Evolutionary conservation across 2,888 invertebrate genomes (phyloP).

Genomic region (Odontocolon sp.): DNA sequence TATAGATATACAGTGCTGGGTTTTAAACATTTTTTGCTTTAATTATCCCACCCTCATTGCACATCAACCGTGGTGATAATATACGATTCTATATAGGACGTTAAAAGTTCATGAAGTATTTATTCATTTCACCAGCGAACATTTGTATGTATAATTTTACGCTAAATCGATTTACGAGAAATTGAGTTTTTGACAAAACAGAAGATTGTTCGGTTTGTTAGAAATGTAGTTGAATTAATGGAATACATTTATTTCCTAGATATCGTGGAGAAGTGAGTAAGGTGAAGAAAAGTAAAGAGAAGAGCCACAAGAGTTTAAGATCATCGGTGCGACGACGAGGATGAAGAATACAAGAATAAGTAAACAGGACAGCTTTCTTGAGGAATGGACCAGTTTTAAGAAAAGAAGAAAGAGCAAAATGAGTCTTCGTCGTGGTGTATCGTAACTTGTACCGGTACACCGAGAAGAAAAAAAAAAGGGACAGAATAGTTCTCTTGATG

Average conservation of each 20-base stretch:
- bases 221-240: background rate
- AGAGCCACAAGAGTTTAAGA: conserved; percentile 39
- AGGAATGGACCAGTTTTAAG: conserved; percentile 37
- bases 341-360: conserved; percentile 34
- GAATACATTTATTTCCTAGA: background rate
- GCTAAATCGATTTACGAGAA: too few species aligned
- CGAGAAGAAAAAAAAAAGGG: conserved; percentile 49
- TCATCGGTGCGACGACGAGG: conserved; percentile 36
- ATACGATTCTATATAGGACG: too few species aligned
- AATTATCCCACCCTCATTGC: too few species aligned
- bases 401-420: conserved; percentile 53
- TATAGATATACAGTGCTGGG: background rate
- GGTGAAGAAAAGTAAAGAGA: conserved; percentile 18
- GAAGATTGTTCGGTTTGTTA: background rate
- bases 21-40: too few species aligned
- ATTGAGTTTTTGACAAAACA: background rate
- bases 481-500: conserved; percentile 45
- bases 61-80: too few species aligned
- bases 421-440: conserved; percentile 57
- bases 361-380: conserved; percentile 46
- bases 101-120: too few species aligned
- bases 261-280: conserved; percentile 5
- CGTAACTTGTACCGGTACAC: conserved; percentile 53
- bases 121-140: background rate
- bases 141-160: too few species aligned